Evolutionary conservation across 2,113 vertebrate species (phyloP).

Genomic region (Cynopterus brachyotis): DNA sequence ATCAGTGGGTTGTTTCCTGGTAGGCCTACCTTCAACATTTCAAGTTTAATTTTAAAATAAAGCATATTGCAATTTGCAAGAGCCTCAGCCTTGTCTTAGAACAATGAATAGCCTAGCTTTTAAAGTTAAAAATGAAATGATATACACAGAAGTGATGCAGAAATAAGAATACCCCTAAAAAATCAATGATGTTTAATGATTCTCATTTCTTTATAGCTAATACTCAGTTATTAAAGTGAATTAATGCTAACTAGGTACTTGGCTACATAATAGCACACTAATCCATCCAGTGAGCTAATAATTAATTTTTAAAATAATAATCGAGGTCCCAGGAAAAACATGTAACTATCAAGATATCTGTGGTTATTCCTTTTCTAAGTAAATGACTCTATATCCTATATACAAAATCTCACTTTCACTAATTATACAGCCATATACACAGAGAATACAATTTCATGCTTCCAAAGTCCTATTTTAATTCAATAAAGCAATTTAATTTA

Average conservation of each 20-base stretch:
- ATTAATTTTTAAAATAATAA: slow-evolving; percentile 55
- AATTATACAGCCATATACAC: background rate
- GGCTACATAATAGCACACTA: background rate
- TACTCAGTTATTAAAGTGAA: slow-evolving; percentile 58
- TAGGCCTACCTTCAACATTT: background rate
- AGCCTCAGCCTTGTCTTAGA: background rate
- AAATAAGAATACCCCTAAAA: slow-evolving; percentile 4
- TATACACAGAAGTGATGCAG: slow-evolving; percentile 28
- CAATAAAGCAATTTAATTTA: background rate
- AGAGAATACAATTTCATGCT: background rate
- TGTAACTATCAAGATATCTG: slow-evolving; percentile 1
- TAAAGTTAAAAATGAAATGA: slow-evolving; percentile 57
- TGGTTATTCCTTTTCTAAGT: slow-evolving; percentile 11
- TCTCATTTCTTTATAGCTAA: slow-evolving; percentile 58
- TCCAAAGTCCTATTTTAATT: slow-evolving; percentile 7
- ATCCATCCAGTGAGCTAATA: slow-evolving; percentile 15
- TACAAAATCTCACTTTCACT: background rate
- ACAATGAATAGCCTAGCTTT: slow-evolving; percentile 20
- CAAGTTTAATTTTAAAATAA: slow-evolving; percentile 45
- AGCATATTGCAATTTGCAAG: background rate
- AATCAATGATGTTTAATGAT: slow-evolving; percentile 63
- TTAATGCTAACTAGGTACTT: slow-evolving; percentile 46
- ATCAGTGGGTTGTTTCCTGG: background rate
- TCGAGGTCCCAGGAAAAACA: slow-evolving; percentile 17
- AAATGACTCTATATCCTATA: background rate